phyloP scores from a whole-genome alignment of 2,888 invertebrate species.

The Campaea margaritaria region DNA sequence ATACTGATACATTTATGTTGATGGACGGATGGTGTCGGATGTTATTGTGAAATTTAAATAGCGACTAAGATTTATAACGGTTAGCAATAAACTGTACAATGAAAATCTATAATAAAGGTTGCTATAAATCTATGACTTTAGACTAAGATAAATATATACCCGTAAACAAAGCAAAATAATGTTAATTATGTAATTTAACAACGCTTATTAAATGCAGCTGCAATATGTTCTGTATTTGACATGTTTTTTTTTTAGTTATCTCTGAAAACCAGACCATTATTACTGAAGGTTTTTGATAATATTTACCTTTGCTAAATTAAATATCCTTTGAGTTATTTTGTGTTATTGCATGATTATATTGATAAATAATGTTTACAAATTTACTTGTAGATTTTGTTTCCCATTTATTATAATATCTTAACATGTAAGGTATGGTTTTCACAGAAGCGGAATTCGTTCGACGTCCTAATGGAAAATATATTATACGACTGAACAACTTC shows the following conservation, averaged over 20 bases:
- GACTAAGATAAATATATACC: neutral
- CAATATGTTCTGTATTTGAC: neutral
- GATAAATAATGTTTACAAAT: too few species aligned
- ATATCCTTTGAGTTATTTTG: neutral
- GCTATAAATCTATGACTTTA: neutral
- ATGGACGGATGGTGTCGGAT: too few species aligned
- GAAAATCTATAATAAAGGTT: neutral
- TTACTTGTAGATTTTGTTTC: too few species aligned
- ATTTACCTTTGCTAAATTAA: too few species aligned
- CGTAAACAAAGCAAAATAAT: neutral
- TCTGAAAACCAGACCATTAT: neutral
- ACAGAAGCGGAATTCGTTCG: slow-evolving; percentile 68
- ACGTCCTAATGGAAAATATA: slow-evolving; percentile 71
- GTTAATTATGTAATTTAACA: neutral
- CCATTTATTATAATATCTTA: too few species aligned
- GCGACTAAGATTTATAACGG: too few species aligned
- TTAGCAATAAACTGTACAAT: neutral
- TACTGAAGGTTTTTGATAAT: too few species aligned
- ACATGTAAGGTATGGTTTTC: too few species aligned
- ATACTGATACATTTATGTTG: too few species aligned
- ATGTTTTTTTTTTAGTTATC: neutral
- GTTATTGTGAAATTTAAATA: too few species aligned
- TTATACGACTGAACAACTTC: slow-evolving; percentile 74
- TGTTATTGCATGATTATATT: neutral
- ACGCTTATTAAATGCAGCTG: slow-evolving; percentile 8